Evolutionary conservation across 1,140 invertebrate genomes (phyloP), one percentile per base, ranked within the genome.

Genomic region (Sarcophaga bullata): DNA sequence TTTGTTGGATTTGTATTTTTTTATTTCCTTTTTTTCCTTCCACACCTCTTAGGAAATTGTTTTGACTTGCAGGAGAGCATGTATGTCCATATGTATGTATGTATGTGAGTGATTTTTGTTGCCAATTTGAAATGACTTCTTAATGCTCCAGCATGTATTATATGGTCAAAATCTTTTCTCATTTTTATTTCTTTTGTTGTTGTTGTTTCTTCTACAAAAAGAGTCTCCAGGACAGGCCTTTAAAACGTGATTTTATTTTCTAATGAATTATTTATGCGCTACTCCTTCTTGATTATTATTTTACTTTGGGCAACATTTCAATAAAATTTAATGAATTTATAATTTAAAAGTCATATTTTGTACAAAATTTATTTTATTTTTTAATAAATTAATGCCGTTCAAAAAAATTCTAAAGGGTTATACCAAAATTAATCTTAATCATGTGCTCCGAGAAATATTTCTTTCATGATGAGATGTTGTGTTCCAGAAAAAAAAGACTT

Each of bases 121-220:
- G 9, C 48, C 75, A 78, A 68, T 78, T 78, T 25, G 75, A 78
- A 78, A 78, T 78, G 75, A 48, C 17, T 78, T 78, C 75, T 78
- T 78, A 78, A 78, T 78, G 48, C 49, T 78, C 6, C n/a, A 78
- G 50, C 50, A 17, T n/a, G 75, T 78, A 50, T 78, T 78, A 52
- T 68, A 68, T 68, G 62, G 62, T 68, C 62, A 7, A 68, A 68
- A 68, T 68, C 7, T 68, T 68, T 68, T n/a, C 19, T 19, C 8
- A 68, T 68, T n/a, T 68, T 17, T 19, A 37, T 37, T 37, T 37
- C 25, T 37, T 1, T 4, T 37, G 25, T 37, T 37, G 25, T 4
- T 37, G 25, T 37, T 37, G 25, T 2, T 37, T 37, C 25, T 37
- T 37, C 25, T 37, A 37, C 25, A 37, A 37, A 68, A 58, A 19